phyloP scores from a whole-genome alignment of 2,888 invertebrate species.

The Tromatobia lineatoria region DNA sequence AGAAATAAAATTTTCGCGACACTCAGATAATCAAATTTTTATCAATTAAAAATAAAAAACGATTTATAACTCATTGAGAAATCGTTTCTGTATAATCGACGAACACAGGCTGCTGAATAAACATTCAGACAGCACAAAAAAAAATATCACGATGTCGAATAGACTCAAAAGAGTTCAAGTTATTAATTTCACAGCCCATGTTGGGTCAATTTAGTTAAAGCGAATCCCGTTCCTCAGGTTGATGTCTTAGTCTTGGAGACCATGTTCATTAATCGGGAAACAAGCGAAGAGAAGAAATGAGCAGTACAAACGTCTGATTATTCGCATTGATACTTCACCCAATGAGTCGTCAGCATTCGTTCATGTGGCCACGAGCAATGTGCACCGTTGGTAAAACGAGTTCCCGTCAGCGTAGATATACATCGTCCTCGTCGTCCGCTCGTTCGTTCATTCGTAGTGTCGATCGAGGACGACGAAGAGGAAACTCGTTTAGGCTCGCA shows the following conservation, averaged over 20 bases:
- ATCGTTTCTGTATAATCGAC: too few species aligned
- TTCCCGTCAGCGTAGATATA: constrained; percentile 27
- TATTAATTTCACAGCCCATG: too few species aligned
- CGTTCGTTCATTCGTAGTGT: constrained; percentile 45
- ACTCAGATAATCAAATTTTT: too few species aligned
- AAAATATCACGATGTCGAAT: too few species aligned
- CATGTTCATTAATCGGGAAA: neutral
- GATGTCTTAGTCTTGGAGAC: neutral
- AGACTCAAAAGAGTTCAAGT: too few species aligned
- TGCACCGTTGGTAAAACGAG: constrained; percentile 40
- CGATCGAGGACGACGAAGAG: constrained; percentile 50
- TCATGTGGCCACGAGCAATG: constrained; percentile 53
- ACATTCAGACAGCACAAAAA: too few species aligned
- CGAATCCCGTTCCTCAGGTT: too few species aligned
- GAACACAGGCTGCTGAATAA: too few species aligned
- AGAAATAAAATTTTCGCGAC: too few species aligned
- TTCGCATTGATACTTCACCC: constrained; percentile 56
- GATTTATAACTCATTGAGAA: too few species aligned
- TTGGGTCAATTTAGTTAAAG: too few species aligned
- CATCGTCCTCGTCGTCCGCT: constrained; percentile 33
- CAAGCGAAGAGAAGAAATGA: neutral
- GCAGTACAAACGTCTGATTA: constrained; percentile 54
- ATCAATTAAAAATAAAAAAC: too few species aligned
- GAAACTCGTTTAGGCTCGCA: constrained; percentile 66
- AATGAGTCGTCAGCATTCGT: constrained; percentile 56